Evolutionary conservation across 2,797 vertebrate species (phyloP).

Genomic region (Fistularia commersonii): DNA sequence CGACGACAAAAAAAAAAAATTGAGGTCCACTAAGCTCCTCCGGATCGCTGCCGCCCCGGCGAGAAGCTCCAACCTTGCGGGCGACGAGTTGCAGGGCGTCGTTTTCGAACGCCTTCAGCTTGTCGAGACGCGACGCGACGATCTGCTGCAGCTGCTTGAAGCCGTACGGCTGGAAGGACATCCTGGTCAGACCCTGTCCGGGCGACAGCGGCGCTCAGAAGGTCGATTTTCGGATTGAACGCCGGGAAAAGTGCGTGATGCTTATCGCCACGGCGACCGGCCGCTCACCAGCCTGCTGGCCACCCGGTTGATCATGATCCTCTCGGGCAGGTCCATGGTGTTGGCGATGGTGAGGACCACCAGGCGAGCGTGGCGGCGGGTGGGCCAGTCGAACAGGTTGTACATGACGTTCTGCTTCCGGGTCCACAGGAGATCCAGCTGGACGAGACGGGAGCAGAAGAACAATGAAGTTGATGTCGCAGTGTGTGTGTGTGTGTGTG

Average conservation of each 20-base stretch:
- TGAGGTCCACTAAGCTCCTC: no score
- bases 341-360: conserved; percentile 95
- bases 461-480: background rate
- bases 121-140: conserved; percentile 83
- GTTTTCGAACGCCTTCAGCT: conserved; percentile 88
- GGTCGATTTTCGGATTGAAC: no score
- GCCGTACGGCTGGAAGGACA: conserved; percentile 96
- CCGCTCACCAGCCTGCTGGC: conserved; percentile 87
- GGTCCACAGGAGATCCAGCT: conserved; percentile 96
- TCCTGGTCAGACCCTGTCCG: conserved; percentile 90
- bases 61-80: conserved; percentile 80
- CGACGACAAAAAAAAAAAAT: background rate
- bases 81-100: conserved; percentile 92
- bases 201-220: no score
- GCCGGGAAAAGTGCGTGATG: no score
- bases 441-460: background rate
- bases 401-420: conserved; percentile 96
- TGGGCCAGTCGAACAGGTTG: conserved; percentile 95
- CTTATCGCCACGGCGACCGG: background rate
- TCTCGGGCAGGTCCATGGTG: conserved; percentile 97
- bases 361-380: conserved; percentile 84
- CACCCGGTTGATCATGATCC: conserved; percentile 95
- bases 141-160: conserved; percentile 94
- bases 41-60: no score
- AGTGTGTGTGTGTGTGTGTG: no score